Evolutionary conservation across 2,797 vertebrate species (phyloP).

Genomic region (Muscicapa striata): DNA sequence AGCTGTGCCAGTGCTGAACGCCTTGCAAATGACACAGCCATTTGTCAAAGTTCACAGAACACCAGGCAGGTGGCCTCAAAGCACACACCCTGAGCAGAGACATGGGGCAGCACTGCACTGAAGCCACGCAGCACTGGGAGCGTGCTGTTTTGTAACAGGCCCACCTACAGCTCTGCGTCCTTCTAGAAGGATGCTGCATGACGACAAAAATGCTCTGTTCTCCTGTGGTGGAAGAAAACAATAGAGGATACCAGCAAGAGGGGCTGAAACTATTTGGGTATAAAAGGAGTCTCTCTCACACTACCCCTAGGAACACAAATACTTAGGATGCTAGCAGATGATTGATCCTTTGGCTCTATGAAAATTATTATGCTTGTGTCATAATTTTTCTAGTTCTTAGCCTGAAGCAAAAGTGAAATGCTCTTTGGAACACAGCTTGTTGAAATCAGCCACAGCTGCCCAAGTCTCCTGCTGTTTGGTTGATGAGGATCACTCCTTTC

Average conservation of each 20-base stretch:
- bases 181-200: background rate
- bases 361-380: background rate
- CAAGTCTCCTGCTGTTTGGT: background rate
- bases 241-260: background rate
- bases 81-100: background rate
- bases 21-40: background rate
- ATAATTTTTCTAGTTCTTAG: background rate
- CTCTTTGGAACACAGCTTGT: background rate
- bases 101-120: background rate
- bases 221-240: background rate
- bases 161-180: background rate
- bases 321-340: background rate
- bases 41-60: background rate
- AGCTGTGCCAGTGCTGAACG: accelerated
- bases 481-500: background rate
- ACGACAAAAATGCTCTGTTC: background rate
- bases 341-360: background rate
- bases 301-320: background rate
- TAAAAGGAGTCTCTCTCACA: background rate
- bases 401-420: background rate
- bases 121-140: background rate
- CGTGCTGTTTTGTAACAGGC: background rate
- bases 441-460: background rate
- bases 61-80: accelerated
- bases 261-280: background rate